These are phyloP conservation scores for Synergus laeviventris DNA, from an alignment of 2,888 invertebrate species.

Conservation along the genomic window DNA sequence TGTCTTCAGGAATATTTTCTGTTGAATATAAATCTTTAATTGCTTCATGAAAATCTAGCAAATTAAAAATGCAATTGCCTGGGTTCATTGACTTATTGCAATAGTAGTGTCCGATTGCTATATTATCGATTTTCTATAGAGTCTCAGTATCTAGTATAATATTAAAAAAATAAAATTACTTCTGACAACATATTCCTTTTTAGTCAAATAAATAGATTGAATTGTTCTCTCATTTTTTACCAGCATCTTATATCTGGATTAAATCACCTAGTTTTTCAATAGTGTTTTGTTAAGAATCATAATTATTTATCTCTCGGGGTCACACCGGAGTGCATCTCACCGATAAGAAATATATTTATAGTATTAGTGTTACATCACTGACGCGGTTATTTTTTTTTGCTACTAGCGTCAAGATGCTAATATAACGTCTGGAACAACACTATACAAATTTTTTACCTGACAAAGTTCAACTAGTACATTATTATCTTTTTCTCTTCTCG, in stretches of 20 bases:
- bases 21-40: too few relatives aligned
- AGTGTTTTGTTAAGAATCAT: not conserved
- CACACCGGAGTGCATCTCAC: not conserved
- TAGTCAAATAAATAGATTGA: not conserved
- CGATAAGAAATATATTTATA: not conserved
- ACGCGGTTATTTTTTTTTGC: not conserved
- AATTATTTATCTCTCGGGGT: not conserved
- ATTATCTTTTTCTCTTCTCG: not conserved
- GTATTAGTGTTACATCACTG: not conserved
- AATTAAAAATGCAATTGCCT: too few relatives aligned
- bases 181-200: not conserved
- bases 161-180: not conserved
- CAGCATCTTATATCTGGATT: not conserved
- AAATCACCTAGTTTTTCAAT: not conserved
- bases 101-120: too few relatives aligned
- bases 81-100: too few relatives aligned
- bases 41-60: too few relatives aligned
- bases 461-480: not conserved
- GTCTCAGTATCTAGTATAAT: not conserved
- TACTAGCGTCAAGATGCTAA: constrained; percentile 13
- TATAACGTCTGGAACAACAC: not conserved
- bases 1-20: too few relatives aligned
- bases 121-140: not conserved
- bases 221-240: not conserved
- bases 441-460: not conserved